Conservation (phyloP, 2,797 vertebrate species). For the Margarornis squamiger region DNA sequence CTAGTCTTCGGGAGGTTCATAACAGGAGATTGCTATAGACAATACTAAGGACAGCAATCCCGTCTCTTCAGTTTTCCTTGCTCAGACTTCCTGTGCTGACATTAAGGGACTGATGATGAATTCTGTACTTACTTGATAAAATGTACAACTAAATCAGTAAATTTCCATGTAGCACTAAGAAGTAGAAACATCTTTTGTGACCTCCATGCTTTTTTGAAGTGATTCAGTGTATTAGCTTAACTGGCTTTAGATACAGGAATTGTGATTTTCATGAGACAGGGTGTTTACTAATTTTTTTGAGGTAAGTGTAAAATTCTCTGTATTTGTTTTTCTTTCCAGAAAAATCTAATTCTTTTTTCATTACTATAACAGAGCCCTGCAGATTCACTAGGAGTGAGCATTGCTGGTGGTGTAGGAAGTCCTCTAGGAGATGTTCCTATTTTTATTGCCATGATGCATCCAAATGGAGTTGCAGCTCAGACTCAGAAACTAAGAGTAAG, state of each 20-base stretch:
- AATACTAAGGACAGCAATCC: background rate
- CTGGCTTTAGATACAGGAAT: background rate
- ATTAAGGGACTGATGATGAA: background rate
- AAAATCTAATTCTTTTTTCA: background rate
- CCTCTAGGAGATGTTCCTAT: slow-evolving; percentile 95
- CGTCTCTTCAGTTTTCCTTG: background rate
- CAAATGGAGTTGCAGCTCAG: slow-evolving; percentile 91
- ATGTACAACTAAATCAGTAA: background rate
- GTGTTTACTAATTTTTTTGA: background rate
- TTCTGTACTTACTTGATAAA: background rate
- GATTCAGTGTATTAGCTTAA: background rate
- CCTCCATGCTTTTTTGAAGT: background rate
- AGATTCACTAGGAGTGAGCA: slow-evolving; percentile 93
- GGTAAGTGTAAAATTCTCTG: background rate
- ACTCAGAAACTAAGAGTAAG: slow-evolving; percentile 92
- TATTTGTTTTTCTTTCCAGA: background rate
- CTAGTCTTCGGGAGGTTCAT: fast-evolving
- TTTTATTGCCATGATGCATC: slow-evolving; percentile 99
- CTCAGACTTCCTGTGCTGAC: background rate
- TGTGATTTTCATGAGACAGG: background rate
- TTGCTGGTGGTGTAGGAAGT: slow-evolving; percentile 94
- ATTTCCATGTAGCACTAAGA: background rate
- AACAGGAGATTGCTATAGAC: background rate
- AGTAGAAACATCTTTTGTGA: background rate
- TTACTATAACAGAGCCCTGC: slow-evolving; percentile 76